phyloP scores from a whole-genome alignment of 2,888 invertebrate species.

The Schizaphis graminum region DNA sequence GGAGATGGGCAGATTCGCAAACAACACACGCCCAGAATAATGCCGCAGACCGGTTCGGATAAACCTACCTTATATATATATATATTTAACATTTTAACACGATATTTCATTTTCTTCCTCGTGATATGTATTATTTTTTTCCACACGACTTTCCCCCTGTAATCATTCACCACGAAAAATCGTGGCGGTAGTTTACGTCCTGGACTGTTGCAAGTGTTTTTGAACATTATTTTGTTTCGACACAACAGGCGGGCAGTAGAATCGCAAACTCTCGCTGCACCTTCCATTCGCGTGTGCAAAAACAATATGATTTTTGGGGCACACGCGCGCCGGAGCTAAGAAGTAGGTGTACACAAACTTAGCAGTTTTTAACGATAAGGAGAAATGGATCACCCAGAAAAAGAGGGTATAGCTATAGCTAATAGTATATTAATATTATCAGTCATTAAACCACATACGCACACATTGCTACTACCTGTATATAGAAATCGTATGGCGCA shows the following conservation, averaged over 20 bases:
- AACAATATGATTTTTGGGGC: neutral
- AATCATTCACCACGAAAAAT: neutral
- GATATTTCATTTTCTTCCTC: neutral
- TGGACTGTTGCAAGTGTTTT: slow-evolving; percentile 50
- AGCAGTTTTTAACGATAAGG: neutral
- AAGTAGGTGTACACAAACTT: neutral
- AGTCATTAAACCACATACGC: neutral
- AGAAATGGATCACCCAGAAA: neutral
- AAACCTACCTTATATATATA: neutral
- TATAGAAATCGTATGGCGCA: neutral
- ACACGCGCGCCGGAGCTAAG: neutral
- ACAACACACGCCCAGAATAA: slow-evolving; percentile 50
- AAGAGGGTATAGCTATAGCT: neutral
- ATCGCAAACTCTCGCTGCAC: neutral
- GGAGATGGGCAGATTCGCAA: slow-evolving; percentile 38
- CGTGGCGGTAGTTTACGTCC: neutral
- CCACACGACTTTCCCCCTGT: neutral
- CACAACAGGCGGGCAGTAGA: neutral
- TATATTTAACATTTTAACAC: neutral
- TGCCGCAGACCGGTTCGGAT: slow-evolving; percentile 36
- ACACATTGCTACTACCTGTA: neutral
- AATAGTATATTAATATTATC: neutral
- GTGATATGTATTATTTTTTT: slow-evolving; percentile 8
- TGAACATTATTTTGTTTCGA: neutral
- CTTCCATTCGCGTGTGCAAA: neutral